A percentile compares a stretch with the other conserved stretches of the same genome.
Evolutionary conservation across 1,140 invertebrate genomes (phyloP).

Genomic region (Drosophila malerkotliana): DNA sequence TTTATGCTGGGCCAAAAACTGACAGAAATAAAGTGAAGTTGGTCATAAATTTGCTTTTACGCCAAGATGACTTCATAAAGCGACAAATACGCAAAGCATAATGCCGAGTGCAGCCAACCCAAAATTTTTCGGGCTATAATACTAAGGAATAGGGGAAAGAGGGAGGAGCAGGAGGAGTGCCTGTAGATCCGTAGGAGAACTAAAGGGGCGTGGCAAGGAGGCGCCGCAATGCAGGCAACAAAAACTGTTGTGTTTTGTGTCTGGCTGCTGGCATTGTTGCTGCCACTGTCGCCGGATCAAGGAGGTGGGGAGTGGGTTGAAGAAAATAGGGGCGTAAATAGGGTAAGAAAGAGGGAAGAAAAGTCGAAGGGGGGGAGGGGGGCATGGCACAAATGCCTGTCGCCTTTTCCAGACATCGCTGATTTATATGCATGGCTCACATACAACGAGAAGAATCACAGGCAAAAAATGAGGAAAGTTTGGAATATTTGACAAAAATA

Average conservation of each 20-base stretch:
- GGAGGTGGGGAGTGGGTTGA: not conserved
- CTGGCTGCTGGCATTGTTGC: conserved; percentile 64
- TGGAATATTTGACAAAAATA: not conserved
- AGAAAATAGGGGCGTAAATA: not conserved
- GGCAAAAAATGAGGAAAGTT: not conserved
- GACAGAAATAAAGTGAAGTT: conserved; percentile 81
- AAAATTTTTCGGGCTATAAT: conserved; percentile 28
- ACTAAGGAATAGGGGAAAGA: not conserved
- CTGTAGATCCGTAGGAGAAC: not conserved
- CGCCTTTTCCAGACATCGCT: conserved; percentile 65
- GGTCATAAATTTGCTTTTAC: conserved; percentile 81
- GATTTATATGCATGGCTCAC: conserved; percentile 71
- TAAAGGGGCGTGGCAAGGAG: conserved; percentile 32
- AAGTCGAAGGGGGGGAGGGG: conserved; percentile 2
- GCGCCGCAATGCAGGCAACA: conserved; percentile 61
- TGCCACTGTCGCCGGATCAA: conserved; percentile 25
- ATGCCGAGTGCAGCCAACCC: conserved; percentile 70
- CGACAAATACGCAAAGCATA: conserved; percentile 80
- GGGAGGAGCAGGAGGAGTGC: too few species aligned
- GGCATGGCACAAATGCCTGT: conserved; percentile 24
- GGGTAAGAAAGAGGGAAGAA: conserved; percentile 2
- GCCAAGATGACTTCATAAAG: conserved; percentile 82
- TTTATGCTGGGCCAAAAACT: conserved; percentile 69
- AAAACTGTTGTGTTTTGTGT: conserved; percentile 79
- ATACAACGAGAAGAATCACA: conserved; percentile 17